Base-by-base conservation (phyloP, 2,888 invertebrate species). In the Sipha maydis region DNA sequence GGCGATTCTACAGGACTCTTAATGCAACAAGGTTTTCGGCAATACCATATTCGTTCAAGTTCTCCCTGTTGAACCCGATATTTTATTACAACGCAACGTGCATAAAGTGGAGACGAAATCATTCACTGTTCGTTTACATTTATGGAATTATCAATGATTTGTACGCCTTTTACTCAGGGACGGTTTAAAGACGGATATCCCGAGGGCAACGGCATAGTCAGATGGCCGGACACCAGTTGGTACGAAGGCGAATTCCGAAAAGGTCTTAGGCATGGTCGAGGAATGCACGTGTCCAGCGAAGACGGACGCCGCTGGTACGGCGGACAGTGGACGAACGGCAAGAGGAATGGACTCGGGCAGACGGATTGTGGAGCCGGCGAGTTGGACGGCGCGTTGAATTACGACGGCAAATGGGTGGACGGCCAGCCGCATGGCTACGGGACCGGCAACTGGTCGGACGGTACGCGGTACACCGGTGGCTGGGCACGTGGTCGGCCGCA, bases 181-280 rank as follows among this genome's bases (percentile, higher is more conserved):
- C 31, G 19, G 19, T 82, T 82, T 7, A 14, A 17, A 0, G 73
- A 88, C 88, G 80, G 88, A 75, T 67, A 67, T 1, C 88, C 80
- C 31, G 48, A 75, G 4, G 88, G 88, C 5, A 48, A 3, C 8
- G 88, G 88, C 25, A 1, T 25, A 1, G 8, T 88, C 28, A 61
- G 25, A 31, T 88, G 88, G 88, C 19, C 48, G 41, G 80, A 88
- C 48, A 61, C 75, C 61, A 88, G 88, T 48, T 88, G 88, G 88
- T 88, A 82, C 75, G n/a, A 76, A 25, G 88, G 88, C 31, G 80
- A 88, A 41, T 82, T 82, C 19, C 80, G 5, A 17, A 56, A 28
- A 5, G 88, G 88, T 17, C 21, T 88, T 3, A 31, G 88, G 4
- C 71, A 88, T 73, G 88, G 88, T 61, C 61, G 31, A 0, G 88